phyloP scores from a whole-genome alignment of 2,113 vertebrate species.

The Halichoerus grypus region DNA sequence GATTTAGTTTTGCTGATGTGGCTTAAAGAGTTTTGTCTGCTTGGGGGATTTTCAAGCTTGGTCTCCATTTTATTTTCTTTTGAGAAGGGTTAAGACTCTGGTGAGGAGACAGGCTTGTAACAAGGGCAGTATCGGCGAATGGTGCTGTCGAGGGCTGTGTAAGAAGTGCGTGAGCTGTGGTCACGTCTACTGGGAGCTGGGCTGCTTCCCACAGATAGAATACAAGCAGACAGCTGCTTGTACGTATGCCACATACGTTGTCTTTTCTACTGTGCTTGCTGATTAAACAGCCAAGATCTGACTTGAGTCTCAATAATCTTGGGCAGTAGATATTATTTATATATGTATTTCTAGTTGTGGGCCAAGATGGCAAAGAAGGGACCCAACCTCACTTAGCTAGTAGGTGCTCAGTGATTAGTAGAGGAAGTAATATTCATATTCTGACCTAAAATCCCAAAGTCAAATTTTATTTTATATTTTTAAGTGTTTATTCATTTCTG shows the following conservation, averaged over 20 bases:
- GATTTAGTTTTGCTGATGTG: not conserved
- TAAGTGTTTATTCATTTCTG: not conserved
- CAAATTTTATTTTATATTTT: not conserved
- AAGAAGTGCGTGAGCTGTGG: not conserved
- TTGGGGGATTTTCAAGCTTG: too few species aligned
- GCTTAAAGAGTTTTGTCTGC: not conserved
- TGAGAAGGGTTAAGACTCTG: too few species aligned
- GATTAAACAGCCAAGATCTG: too few species aligned
- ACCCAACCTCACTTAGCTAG: too few species aligned
- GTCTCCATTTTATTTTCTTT: not conserved
- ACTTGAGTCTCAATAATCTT: not conserved
- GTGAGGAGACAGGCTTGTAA: not conserved
- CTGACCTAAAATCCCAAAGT: not conserved
- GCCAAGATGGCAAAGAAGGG: fast-evolving
- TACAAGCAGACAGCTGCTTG: fast-evolving
- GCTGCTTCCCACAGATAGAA: not conserved
- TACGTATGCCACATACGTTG: fast-evolving
- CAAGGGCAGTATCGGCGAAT: fast-evolving
- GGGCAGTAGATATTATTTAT: not conserved
- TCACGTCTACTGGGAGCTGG: fast-evolving
- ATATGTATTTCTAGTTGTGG: not conserved
- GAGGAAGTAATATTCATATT: not conserved
- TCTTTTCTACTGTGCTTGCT: not conserved
- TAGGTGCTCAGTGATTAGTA: not conserved
- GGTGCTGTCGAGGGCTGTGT: fast-evolving